Base-by-base conservation (phyloP, 64 coral and sea anemone species). In the Catalaphyllia jardinei region DNA sequence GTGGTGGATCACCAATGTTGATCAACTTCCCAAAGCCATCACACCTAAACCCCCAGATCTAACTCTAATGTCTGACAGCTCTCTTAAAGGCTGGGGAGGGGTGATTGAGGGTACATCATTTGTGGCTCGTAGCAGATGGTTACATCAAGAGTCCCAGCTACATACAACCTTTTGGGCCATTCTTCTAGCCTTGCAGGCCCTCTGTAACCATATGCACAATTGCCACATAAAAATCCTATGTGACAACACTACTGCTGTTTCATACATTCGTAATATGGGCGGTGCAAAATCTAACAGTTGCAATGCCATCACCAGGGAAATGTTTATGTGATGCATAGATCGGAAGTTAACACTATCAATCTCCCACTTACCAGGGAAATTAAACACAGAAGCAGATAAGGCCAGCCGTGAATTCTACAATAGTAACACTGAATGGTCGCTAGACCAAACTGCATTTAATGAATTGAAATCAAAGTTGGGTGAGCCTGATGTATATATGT, bases 301-400 rank as follows among this genome's bases (percentile, higher is more conserved):
- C 75, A 92, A 92, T 87, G 64, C 59, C 20, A 92, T 71, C 51
- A 87, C 83, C 33, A 92, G 91, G 63, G 82, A 87, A 80, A 92
- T 92, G 19, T 29, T 79, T 2, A 71, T 80, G 64, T 88, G 87
- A 59, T 89, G 62, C 57, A 89, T 72, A 49, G 65, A 55, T 49
- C 77, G 88, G 31, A 28, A 89, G 9, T 29, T 89, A 72, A 79
- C 55, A 9, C 35, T 84, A 51, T 84, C 61, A 63, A 64, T 79
- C n/a, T 89, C 75, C 29, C 88, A 89, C 54, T 39, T 84, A 62
- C 80, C 59, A 84, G 80, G 80, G 16, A 88, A 88, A 88, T 27
- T 75, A 11, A 90, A 79, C 76, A 81, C 77, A 90, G 88, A 90
- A 60, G 87, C 87, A 35, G 75, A 89, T 55, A 89, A 29, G 65